phyloP scores from a whole-genome alignment of 2,797 vertebrate genomes.

The Fratercula arctica region DNA sequence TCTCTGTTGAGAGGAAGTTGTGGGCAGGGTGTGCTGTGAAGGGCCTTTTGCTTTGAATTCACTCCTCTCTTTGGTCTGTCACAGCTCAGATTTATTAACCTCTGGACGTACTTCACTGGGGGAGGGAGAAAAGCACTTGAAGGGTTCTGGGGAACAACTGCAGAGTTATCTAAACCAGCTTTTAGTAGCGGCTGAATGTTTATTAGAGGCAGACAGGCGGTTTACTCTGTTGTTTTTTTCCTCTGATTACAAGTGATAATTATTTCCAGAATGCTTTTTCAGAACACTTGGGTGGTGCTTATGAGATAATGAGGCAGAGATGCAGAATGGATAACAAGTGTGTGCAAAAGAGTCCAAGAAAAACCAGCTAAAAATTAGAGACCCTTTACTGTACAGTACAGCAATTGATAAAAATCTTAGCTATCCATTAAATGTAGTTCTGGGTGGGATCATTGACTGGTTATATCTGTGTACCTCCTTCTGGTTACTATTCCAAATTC shows the following conservation, averaged over 20 bases:
- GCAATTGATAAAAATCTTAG: background rate
- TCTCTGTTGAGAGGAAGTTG: background rate
- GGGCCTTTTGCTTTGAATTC: slow-evolving; percentile 17
- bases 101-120: background rate
- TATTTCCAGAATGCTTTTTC: slow-evolving; percentile 10
- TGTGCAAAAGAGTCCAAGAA: background rate
- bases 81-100: slow-evolving; percentile 22
- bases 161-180: slow-evolving; percentile 7
- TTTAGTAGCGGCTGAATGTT: background rate
- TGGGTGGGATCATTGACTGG: background rate
- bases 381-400: background rate
- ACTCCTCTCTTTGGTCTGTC: background rate
- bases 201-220: background rate
- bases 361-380: background rate
- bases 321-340: background rate
- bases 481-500: background rate
- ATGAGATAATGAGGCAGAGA: background rate
- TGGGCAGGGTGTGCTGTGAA: background rate
- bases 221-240: background rate
- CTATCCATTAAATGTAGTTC: background rate
- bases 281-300: background rate
- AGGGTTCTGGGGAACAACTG: slow-evolving; percentile 7
- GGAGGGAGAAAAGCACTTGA: background rate
- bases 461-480: background rate
- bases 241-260: background rate